Conservation (phyloP, 2,797 vertebrate species). For the Amphiprion clarkii region DNA sequence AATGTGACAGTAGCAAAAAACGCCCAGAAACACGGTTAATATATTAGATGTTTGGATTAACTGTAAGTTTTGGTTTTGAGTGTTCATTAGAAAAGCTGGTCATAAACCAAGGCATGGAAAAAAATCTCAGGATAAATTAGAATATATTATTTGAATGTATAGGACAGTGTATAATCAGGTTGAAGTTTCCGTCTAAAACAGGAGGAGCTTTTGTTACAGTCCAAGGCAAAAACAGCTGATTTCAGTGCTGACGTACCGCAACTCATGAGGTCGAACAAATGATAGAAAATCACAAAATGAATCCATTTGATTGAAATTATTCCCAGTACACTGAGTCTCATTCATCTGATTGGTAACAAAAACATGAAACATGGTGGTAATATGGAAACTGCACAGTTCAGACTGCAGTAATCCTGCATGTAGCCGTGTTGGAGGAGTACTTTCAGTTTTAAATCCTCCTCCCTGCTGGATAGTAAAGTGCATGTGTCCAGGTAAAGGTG, state of each 20-base stretch:
- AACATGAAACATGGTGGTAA: not conserved
- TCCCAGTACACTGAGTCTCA: not conserved
- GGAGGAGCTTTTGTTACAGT: too few species aligned
- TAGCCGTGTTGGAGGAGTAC: not conserved
- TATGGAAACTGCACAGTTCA: not conserved
- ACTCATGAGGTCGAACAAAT: not conserved
- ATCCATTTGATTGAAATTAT: not conserved
- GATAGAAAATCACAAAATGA: not conserved
- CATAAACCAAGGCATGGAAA: too few species aligned
- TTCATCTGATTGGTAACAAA: not conserved
- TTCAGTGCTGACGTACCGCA: not conserved
- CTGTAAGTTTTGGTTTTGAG: too few species aligned
- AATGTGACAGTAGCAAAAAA: too few species aligned
- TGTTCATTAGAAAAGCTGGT: too few species aligned
- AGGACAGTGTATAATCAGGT: too few species aligned
- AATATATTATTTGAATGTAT: too few species aligned
- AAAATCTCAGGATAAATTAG: too few species aligned
- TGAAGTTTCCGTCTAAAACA: too few species aligned
- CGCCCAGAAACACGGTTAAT: too few species aligned
- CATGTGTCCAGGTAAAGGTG: conserved; percentile 42
- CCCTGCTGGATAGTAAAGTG: conserved; percentile 19
- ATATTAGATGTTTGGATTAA: too few species aligned
- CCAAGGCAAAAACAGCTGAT: too few species aligned
- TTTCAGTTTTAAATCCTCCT: conserved; percentile 15
- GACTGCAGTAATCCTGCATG: not conserved